Percentiles rank a stretch among this genome's conserved stretches.
phyloP scores from a whole-genome alignment of 2,888 invertebrate genomes.

The Cryptosula pallasiana region DNA sequence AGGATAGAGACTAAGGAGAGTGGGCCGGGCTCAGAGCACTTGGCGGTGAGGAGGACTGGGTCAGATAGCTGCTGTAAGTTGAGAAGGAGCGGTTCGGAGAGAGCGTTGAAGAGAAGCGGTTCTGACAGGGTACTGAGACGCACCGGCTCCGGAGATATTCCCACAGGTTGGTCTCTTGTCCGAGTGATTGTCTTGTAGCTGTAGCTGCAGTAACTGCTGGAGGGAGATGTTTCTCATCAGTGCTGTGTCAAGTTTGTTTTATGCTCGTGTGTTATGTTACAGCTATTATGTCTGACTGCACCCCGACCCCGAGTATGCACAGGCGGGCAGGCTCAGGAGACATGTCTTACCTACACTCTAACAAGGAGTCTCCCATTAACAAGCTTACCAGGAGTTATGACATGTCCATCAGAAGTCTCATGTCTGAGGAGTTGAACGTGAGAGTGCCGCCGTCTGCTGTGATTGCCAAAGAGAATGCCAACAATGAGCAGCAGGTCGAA shows the following conservation, averaged over 20 bases:
- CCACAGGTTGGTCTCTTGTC: background rate
- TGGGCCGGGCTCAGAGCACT: background rate
- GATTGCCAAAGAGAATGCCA: background rate
- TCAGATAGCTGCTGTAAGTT: slow-evolving; percentile 10
- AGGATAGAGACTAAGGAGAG: background rate
- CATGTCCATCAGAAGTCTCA: slow-evolving; percentile 15
- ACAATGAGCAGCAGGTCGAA: background rate
- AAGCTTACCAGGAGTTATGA: slow-evolving; percentile 17
- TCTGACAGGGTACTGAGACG: slow-evolving; percentile 2
- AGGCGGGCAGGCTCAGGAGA: background rate
- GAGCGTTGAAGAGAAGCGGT: slow-evolving; percentile 5
- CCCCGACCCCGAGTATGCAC: slow-evolving; percentile 19
- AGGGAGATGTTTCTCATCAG: too few species aligned
- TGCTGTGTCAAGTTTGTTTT: too few species aligned
- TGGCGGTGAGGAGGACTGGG: background rate
- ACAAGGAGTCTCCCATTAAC: slow-evolving; percentile 7
- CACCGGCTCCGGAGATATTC: slow-evolving; percentile 16
- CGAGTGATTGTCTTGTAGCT: too few species aligned
- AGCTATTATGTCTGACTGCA: slow-evolving; percentile 19
- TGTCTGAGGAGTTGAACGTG: slow-evolving; percentile 17
- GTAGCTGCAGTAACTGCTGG: too few species aligned
- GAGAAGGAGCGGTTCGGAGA: slow-evolving; percentile 5
- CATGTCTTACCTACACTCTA: background rate
- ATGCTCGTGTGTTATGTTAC: too few species aligned
- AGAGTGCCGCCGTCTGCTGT: background rate